Conservation (phyloP, 2,888 invertebrate genomes). For the Ichneumon xanthorius region DNA sequence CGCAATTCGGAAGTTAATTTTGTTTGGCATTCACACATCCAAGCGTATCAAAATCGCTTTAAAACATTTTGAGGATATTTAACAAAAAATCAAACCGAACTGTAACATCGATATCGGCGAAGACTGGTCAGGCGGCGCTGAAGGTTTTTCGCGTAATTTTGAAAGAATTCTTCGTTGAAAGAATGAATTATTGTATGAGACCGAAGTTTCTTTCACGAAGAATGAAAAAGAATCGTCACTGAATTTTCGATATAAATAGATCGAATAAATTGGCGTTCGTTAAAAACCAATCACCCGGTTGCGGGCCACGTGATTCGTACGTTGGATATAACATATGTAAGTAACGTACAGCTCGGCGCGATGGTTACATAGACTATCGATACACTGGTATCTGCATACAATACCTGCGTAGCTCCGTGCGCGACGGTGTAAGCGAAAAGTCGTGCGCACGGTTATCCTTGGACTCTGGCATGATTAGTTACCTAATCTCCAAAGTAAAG, state of each 20-base stretch:
- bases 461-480: constrained; percentile 83
- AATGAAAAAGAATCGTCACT: neutral
- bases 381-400: constrained; percentile 12
- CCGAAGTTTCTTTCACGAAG: neutral
- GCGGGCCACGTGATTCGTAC: neutral
- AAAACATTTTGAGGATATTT: too few relatives aligned
- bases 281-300: neutral
- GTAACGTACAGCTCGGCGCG: neutral
- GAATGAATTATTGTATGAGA: neutral
- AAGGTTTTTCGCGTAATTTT: too few relatives aligned
- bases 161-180: too few relatives aligned
- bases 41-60: too few relatives aligned
- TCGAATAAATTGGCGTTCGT: neutral
- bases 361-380: neutral
- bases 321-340: neutral
- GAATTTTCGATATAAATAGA: neutral
- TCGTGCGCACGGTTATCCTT: constrained; percentile 77
- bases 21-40: too few relatives aligned
- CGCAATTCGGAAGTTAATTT: too few relatives aligned
- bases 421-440: constrained; percentile 25
- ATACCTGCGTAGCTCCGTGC: neutral
- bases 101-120: too few relatives aligned
- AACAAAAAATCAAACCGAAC: too few relatives aligned
- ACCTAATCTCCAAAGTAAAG: constrained; percentile 82
- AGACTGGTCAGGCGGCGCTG: too few relatives aligned